Evolutionary conservation across 2,888 invertebrate species (phyloP).

Genomic region (Acleris sparsana): DNA sequence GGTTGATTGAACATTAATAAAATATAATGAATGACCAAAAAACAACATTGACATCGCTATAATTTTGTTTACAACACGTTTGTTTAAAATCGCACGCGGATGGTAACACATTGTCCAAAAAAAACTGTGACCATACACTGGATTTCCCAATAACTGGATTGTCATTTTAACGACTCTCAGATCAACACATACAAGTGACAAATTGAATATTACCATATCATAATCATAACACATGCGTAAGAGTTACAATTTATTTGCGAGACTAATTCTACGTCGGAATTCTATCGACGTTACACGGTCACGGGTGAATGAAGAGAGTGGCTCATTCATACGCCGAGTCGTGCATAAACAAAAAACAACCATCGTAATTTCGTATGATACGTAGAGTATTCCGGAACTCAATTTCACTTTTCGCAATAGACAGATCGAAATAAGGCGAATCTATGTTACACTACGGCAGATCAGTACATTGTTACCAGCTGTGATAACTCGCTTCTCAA

Average conservation of each 20-base stretch:
- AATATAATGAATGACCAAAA: too few relatives aligned
- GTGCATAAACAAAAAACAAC: conserved; percentile 40
- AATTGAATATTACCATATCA: too few relatives aligned
- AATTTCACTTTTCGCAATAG: conserved; percentile 58
- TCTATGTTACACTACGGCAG: conserved; percentile 2
- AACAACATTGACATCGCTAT: too few relatives aligned
- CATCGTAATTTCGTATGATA: conserved; percentile 39
- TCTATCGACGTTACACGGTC: conserved; percentile 24
- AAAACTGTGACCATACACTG: neutral
- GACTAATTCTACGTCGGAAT: conserved; percentile 31
- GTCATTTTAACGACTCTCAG: too few relatives aligned
- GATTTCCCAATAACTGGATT: neutral
- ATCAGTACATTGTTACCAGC: neutral
- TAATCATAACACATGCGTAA: too few relatives aligned
- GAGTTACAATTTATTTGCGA: conserved; percentile 19
- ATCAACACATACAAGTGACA: too few relatives aligned
- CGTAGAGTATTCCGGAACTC: conserved; percentile 45
- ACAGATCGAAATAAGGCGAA: neutral
- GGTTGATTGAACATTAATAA: neutral
- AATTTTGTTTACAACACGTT: too few relatives aligned
- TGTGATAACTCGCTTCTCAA: too few relatives aligned
- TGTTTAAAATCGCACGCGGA: neutral
- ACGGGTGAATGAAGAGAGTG: conserved; percentile 42
- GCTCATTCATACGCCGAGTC: conserved; percentile 44
- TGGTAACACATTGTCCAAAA: neutral